Percentiles rank a stretch among this genome's conserved stretches.
Evolutionary conservation across 92 coral and sea anemone species (phyloP).

Genomic region (Zoanthus gigantus): DNA sequence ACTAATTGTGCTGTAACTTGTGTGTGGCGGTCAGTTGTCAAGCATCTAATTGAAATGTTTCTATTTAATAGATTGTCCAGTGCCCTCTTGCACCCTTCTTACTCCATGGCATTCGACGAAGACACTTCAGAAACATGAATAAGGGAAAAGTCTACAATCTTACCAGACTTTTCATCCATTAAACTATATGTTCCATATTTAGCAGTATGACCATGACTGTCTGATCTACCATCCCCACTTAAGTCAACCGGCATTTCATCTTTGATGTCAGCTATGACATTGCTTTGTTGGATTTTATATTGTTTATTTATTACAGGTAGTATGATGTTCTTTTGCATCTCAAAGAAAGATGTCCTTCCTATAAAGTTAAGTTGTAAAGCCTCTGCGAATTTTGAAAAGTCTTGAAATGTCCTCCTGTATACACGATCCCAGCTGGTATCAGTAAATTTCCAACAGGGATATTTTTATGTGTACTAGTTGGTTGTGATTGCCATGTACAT

Average conservation of each 20-base stretch:
- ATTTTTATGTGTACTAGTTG: conserved; percentile 10
- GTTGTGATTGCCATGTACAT: conserved; percentile 39
- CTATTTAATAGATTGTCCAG: conserved; percentile 23
- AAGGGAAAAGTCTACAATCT: conserved; percentile 29
- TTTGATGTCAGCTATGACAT: conserved; percentile 13
- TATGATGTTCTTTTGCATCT: conserved; percentile 54
- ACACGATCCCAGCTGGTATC: conserved; percentile 44
- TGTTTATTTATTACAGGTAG: conserved; percentile 44
- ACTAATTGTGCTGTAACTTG: conserved; percentile 13
- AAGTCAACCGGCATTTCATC: conserved; percentile 45
- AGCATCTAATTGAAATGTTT: not conserved
- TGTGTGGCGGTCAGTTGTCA: conserved; percentile 21
- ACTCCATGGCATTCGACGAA: conserved; percentile 48
- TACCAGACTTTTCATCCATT: conserved; percentile 47
- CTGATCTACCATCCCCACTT: conserved; percentile 58
- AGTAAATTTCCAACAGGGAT: conserved; percentile 51
- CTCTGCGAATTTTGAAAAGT: conserved; percentile 50
- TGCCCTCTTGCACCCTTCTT: conserved; percentile 45
- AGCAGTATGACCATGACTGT: conserved; percentile 39
- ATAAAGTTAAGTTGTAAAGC: conserved; percentile 22
- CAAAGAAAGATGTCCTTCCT: conserved; percentile 13
- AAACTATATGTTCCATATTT: conserved; percentile 45
- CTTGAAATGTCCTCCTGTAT: conserved; percentile 55
- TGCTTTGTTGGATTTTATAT: conserved; percentile 25
- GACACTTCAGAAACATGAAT: conserved; percentile 51